A percentile compares a stretch with the other conserved stretches of the same genome.
These are phyloP conservation scores for Caradrina kadenii DNA, from an alignment of 2,888 invertebrate genomes.

Conservation along the genomic window DNA sequence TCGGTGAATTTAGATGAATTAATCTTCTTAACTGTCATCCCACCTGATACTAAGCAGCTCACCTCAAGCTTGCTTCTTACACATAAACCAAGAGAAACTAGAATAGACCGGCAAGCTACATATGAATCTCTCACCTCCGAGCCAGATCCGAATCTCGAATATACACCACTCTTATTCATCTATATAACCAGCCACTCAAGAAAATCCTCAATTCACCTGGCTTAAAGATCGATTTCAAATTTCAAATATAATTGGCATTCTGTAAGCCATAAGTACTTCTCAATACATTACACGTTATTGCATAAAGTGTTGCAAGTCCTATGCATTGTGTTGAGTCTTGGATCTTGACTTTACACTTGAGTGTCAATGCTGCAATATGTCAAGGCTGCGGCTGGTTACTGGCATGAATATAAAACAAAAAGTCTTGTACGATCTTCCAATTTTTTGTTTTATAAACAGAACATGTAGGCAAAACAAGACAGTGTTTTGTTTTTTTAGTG, in stretches of 20 bases:
- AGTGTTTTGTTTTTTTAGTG: conserved; percentile 31
- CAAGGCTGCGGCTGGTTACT: conserved; percentile 46
- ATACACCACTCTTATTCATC: background rate
- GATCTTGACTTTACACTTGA: conserved; percentile 58
- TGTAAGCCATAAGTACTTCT: conserved; percentile 8
- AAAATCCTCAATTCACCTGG: background rate
- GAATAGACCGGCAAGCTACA: too few species aligned
- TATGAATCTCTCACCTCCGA: too few species aligned
- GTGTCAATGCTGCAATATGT: conserved; percentile 60
- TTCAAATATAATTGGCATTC: background rate
- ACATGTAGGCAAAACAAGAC: conserved; percentile 17
- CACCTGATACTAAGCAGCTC: too few species aligned
- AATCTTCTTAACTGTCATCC: too few species aligned
- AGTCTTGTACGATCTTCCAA: conserved; percentile 10
- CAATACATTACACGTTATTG: conserved; percentile 24
- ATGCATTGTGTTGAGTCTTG: conserved; percentile 44
- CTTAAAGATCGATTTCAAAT: background rate
- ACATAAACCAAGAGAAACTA: too few species aligned
- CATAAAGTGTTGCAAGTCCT: conserved; percentile 27
- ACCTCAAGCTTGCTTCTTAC: too few species aligned
- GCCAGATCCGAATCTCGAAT: background rate
- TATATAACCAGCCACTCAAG: background rate
- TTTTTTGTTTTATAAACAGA: conserved; percentile 19
- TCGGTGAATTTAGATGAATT: too few species aligned
- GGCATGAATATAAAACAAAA: conserved; percentile 50